Evolutionary conservation across 2,113 vertebrate species (phyloP), one percentile per base, ranked within the genome.

Genomic region (Xiphophorus hellerii): DNA sequence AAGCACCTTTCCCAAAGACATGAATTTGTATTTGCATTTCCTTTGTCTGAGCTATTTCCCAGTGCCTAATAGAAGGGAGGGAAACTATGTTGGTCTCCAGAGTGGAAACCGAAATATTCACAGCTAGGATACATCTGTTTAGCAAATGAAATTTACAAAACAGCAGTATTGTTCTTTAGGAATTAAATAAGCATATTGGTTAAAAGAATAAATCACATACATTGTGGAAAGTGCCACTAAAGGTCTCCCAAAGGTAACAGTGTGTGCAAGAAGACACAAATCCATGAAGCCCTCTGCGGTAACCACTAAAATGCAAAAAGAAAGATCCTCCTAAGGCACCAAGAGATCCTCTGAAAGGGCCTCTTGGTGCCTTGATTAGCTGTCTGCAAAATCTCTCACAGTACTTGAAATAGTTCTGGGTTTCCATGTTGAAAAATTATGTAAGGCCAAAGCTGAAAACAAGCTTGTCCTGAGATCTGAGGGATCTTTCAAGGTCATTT

Each of bases 401-500:
- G 64, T 15, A 63, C 67, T 85, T 68, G 10, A 67, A 69, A 78
- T 27, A 80, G 48, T 4, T 9, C 48, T 33, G 10, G 29, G 22
- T 72, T 37, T 74, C 33, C 5, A 20, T n/a, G n/a, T 62, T 6
- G 27, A 4, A 48, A 48, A 48, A 48, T 48, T 48, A 48, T 17
- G 44, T 15, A 48, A 20, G 44, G 17, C 17, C 14, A 48, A 48
- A 64, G 69, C 73, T 74, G 61, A 67, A 81, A 68, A 71, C 71
- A 39, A 62, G 33, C 58, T 66, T 72, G 67, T 81, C 62, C 60
- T 89, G 75, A 86, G 84, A 90, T 90, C 75, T 83, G 62, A 62
- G 65, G 69, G 84, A 83, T 79, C 72, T 87, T 73, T 77, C 84
- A 93, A 92, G 88, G 92, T 94, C 89, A 88, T 88, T 84, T 88